Evolutionary conservation across 1,140 invertebrate species (phyloP).

Genomic region (Micrasema longulum): DNA sequence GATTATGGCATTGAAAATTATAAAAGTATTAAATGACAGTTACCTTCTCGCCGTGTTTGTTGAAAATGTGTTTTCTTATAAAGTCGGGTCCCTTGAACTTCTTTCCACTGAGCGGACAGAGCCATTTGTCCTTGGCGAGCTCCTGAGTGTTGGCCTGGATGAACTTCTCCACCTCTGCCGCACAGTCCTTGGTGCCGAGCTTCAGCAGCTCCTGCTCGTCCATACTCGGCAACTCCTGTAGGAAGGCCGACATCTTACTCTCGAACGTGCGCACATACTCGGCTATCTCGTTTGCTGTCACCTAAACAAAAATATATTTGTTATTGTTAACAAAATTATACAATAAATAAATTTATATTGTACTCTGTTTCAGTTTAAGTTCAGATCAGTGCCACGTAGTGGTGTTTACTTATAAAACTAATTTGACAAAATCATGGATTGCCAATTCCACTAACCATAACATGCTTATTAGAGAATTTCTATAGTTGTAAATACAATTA

Average conservation of each 20-base stretch:
- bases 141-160: slow-evolving; percentile 95
- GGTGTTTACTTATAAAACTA: no score
- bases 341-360: no score
- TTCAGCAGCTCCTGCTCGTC: slow-evolving; percentile 87
- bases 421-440: no score
- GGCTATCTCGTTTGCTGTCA: slow-evolving; percentile 74
- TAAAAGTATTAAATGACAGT: neutral
- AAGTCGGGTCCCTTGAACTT: slow-evolving; percentile 99
- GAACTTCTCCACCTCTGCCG: slow-evolving; percentile 94
- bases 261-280: slow-evolving; percentile 87
- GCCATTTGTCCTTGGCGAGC: slow-evolving; percentile 96
- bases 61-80: slow-evolving; percentile 98
- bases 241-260: slow-evolving; percentile 88
- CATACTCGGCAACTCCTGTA: slow-evolving; percentile 77
- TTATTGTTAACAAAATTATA: no score
- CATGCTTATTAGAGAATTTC: no score
- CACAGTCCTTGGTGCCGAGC: slow-evolving; percentile 88
- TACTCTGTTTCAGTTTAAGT: no score
- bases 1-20: no score
- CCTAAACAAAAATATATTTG: slow-evolving; percentile 57
- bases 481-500: no score
- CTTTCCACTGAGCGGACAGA: slow-evolving; percentile 98
- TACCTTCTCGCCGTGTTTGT: slow-evolving; percentile 95
- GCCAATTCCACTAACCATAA: no score
- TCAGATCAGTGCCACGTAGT: no score